Evolutionary conservation across 1,140 invertebrate species (phyloP), one percentile per base, ranked within the genome.

Genomic region (Trachymyrmex cornetzi): DNA sequence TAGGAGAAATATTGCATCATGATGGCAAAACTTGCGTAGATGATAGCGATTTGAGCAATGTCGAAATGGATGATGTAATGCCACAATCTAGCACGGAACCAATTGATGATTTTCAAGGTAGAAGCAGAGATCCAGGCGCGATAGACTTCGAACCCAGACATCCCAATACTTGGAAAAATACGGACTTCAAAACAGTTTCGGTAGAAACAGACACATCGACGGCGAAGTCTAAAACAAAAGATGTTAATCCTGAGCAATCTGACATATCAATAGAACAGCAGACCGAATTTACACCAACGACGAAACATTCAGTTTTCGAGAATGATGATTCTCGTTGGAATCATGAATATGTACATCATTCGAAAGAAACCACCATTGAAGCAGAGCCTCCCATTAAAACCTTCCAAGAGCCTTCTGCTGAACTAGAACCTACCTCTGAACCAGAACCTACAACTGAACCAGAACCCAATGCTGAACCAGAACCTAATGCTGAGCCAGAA

Each of bases 1-100:
- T 93, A 24, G 94, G 94, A 27, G 94, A 95, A 89, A 85, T 92
- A 2, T 92, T 97, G n/a, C 95, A 95, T 87, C 85, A 86, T 11
- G 94, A 94, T 87, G 94, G 93, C 22, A 96, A 96, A 88, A 95
- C 90, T 34, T 97, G 96, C 77, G 75, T 93, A 11, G 85, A 92
- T 7, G 86, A 91, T 7, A 90, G 89, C 74, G 90, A 94, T 59
- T 79, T 94, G 61, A 92, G 93, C 59, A 91, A 95, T 57, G 85
- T 93, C 19, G 77, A 93, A 14, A 92, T 92, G 89, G 92, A 93
- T 1, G 89, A 89, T 12, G 75, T 67, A 12, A 19, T 57, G 0
- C 27, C 71, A 6, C 85, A 89, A 50, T 69, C 88, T 7, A 91
- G 72, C 77, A 90, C 88, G 19, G 86, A 88, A 44, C 79, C 89